A percentile compares a stretch with the other conserved stretches of the same genome.
These are phyloP conservation scores for Drosophila hawaiiensis DNA, from an alignment of 2,888 invertebrate species.

Conservation along the genomic window DNA sequence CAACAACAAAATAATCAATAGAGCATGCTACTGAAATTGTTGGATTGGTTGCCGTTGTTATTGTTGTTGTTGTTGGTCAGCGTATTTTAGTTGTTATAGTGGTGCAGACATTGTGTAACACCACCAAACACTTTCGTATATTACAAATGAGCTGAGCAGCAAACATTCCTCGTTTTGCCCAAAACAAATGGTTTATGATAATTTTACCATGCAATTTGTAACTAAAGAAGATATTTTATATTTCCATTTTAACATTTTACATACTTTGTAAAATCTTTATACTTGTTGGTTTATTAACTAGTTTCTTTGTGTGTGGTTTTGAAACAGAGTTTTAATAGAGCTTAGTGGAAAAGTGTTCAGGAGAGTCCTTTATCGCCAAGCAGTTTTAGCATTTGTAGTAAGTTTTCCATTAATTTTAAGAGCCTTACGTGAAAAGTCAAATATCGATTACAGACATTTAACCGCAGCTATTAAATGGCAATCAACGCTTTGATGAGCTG, in stretches of 20 bases:
- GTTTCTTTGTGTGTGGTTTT: neutral
- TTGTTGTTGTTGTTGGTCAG: slow-evolving; percentile 21
- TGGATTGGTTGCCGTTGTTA: neutral
- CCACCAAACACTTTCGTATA: slow-evolving; percentile 37
- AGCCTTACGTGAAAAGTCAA: slow-evolving; percentile 47
- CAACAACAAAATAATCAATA: slow-evolving; percentile 51
- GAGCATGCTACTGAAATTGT: slow-evolving; percentile 25
- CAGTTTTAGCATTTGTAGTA: slow-evolving; percentile 42
- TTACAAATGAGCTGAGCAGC: slow-evolving; percentile 23
- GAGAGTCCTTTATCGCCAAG: slow-evolving; percentile 28
- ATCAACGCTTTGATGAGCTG: slow-evolving; percentile 73
- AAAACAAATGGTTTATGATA: neutral
- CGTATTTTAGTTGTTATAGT: slow-evolving; percentile 20
- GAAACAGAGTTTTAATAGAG: neutral
- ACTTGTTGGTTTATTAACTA: neutral
- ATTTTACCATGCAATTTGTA: neutral
- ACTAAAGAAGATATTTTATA: neutral
- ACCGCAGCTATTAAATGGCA: slow-evolving; percentile 66
- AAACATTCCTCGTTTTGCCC: slow-evolving; percentile 3
- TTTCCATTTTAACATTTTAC: neutral
- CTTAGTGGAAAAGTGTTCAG: slow-evolving; percentile 5
- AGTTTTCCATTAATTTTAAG: slow-evolving; percentile 54
- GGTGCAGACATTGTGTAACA: slow-evolving; percentile 40
- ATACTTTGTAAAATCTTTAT: neutral
- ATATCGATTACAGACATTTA: slow-evolving; percentile 68